A percentile compares a stretch with the other conserved stretches of the same genome.
phyloP scores from a whole-genome alignment of 2,888 invertebrate species.

The Dryococelus australis region DNA sequence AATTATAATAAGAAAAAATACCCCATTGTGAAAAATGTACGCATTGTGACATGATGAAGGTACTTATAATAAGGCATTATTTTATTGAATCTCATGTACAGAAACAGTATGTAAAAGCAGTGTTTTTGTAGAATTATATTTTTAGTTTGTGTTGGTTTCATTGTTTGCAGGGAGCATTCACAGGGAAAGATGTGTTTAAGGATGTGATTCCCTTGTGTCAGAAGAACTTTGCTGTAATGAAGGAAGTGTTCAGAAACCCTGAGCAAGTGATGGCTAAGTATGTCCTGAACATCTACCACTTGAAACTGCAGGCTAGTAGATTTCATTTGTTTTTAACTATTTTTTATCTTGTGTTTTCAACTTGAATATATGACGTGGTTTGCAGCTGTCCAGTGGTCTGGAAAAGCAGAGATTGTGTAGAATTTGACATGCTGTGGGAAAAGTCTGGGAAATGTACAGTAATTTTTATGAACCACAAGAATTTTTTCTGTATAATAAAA shows the following conservation, averaged over 20 bases:
- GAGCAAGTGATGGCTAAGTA: slow-evolving; percentile 98
- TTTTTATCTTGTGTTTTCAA: too few species aligned
- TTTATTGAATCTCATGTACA: not conserved
- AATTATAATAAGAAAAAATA: too few species aligned
- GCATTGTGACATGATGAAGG: too few species aligned
- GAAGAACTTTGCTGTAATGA: slow-evolving; percentile 82
- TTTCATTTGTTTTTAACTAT: not conserved
- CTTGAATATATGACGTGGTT: too few species aligned
- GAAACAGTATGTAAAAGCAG: slow-evolving; percentile 23
- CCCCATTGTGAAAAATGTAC: too few species aligned
- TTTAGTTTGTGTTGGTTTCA: not conserved
- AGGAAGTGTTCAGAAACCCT: slow-evolving; percentile 92
- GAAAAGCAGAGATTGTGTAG: too few species aligned
- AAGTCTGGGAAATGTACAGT: too few species aligned
- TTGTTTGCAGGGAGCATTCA: slow-evolving; percentile 74
- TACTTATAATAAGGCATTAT: too few species aligned
- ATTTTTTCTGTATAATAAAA: too few species aligned
- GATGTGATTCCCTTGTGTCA: slow-evolving; percentile 90
- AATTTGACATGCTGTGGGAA: too few species aligned
- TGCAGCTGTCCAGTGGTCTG: too few species aligned
- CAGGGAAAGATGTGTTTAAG: slow-evolving; percentile 88
- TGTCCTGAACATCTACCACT: slow-evolving; percentile 92
- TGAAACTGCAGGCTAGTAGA: slow-evolving; percentile 72
- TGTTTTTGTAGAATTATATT: not conserved
- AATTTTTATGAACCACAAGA: too few species aligned